Evolutionary conservation across 2,888 invertebrate species (phyloP).

Genomic region (Catocala fraxini): DNA sequence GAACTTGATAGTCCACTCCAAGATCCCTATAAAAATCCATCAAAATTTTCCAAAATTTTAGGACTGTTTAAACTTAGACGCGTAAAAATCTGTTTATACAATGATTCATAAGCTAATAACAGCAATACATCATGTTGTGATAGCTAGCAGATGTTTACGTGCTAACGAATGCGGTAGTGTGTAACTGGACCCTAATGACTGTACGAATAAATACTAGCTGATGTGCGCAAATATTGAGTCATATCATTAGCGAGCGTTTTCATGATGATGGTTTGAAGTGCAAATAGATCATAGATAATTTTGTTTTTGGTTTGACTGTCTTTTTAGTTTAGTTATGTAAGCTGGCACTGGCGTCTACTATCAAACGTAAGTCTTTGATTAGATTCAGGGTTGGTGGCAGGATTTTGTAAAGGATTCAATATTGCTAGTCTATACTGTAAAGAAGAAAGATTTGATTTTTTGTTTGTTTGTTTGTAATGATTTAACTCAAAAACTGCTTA

Average conservation of each 20-base stretch:
- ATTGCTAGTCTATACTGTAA: no score
- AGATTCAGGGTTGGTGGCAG: no score
- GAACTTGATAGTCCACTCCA: no score
- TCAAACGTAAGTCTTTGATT: no score
- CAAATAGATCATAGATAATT: no score
- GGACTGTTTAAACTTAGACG: background rate
- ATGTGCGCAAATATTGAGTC: constrained; percentile 11
- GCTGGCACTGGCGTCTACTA: no score
- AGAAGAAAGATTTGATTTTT: no score
- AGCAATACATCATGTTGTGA: constrained; percentile 33
- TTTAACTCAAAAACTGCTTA: no score
- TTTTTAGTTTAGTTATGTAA: no score
- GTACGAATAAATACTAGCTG: constrained; percentile 15
- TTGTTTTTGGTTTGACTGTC: no score
- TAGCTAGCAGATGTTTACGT: constrained; percentile 26
- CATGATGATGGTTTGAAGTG: background rate
- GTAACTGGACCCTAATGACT: constrained; percentile 40
- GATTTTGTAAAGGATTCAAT: no score
- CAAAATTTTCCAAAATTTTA: background rate
- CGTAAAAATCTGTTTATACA: constrained; percentile 19
- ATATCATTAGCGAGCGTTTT: background rate
- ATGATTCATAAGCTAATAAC: constrained; percentile 37
- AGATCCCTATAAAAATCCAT: background rate
- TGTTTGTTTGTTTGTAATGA: no score
- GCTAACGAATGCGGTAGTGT: constrained; percentile 22